Base-by-base conservation (phyloP, 2,888 invertebrate genomes). In the Nineta flava region DNA sequence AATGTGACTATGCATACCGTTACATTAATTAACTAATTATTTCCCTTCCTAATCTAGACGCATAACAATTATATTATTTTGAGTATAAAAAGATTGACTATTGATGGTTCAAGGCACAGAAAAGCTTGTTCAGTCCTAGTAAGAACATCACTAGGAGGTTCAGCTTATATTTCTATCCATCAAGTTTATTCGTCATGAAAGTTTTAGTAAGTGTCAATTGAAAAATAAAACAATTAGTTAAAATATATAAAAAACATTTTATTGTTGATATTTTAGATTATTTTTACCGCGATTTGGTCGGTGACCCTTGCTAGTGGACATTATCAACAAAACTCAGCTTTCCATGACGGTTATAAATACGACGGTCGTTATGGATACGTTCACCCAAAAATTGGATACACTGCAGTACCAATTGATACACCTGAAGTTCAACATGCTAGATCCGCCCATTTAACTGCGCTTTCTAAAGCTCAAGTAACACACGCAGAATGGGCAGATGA, bases 311-410 rank as follows among this genome's bases (percentile, higher is more conserved):
- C 53, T 26, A 44, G 49, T 45, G 17, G 49, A 42, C 4, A 26
- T 26, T 7, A 26, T 7, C 3, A 26, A 26, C 26, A 26, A 26
- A 2, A 26, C 7, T 49, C 49, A 10, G 45, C 45, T 16, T 51
- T 47, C 10, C 15, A 21, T 43, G 53, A 51, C 17, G 44, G 34
- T 13, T 32, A 38, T 31, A 17, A 21, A 12, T 26, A 26, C 7
- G 21, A 17, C 32, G 48, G 48, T 21, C 50, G 48, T 16, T 60
- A 60, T 53, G 50, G 50, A 32, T 38, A 50, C 9, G 50, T 48
- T 46, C 21, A 49, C n/a, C 50, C 50, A 31, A 47, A 48, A 31
- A 41, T 52, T 40, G 50, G 43, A 13, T 48, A 43, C n/a, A 41
- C 50, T 41, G 52, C 50, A 6, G 52, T 52, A 3, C 52, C 52